Evolutionary conservation across 2,797 vertebrate species (phyloP).

Genomic region (Anguilla obscura): DNA sequence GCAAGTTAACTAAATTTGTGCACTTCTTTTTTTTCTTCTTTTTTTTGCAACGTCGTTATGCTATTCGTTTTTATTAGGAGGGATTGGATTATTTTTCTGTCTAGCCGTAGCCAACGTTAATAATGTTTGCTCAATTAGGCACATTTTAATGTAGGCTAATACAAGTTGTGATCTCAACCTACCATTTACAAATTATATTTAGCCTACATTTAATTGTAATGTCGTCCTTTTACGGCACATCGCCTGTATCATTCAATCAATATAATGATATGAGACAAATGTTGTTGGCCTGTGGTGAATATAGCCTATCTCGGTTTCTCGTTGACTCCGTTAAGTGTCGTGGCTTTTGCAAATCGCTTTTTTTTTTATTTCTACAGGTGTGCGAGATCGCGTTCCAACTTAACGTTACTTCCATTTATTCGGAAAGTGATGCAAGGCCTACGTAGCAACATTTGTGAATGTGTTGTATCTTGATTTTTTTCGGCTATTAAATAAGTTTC

Average conservation of each 20-base stretch:
- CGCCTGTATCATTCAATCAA: neutral
- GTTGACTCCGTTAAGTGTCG: neutral
- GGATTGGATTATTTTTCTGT: neutral
- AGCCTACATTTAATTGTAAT: neutral
- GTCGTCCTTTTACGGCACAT: neutral
- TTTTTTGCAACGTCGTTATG: neutral
- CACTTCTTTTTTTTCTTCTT: neutral
- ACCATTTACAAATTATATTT: neutral
- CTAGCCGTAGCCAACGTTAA: neutral
- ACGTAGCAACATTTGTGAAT: neutral
- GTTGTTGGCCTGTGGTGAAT: slow-evolving; percentile 28
- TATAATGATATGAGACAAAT: neutral
- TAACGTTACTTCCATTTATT: neutral
- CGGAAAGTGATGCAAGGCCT: neutral
- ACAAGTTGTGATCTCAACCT: neutral
- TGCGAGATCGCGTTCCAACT: neutral
- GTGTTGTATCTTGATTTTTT: neutral
- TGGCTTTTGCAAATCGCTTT: neutral
- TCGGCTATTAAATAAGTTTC: neutral
- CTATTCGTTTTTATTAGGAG: neutral
- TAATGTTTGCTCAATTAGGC: neutral
- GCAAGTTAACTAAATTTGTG: slow-evolving; percentile 33
- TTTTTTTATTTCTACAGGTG: slow-evolving; percentile 1
- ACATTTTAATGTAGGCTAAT: slow-evolving; percentile 20
- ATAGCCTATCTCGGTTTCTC: neutral